Base-by-base conservation (phyloP, 2,797 vertebrate genomes). In the Centropyge bicolor region DNA sequence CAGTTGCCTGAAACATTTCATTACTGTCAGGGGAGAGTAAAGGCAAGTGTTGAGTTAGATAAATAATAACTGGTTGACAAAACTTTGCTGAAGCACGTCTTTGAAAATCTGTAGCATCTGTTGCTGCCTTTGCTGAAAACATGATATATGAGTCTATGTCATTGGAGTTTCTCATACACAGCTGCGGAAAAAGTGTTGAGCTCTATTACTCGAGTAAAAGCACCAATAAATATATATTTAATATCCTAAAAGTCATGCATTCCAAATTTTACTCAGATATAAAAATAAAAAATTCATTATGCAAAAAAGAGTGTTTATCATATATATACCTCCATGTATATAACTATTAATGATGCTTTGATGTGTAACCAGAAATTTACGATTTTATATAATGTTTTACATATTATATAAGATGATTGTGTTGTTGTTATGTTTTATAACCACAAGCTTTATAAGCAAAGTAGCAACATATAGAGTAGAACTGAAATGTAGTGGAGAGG, bases 1-100 rank as follows among this genome's bases (percentile, higher is more conserved):
- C 8, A 17, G 57, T 65, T 19, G 12, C n/a, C 46, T 61, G 12
- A 70, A 79, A 76, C 40, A 11, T 59, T 43, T 59, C 3, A 61
- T 74, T 36, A 6, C 12, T 48, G 46, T 66, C 49, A 57, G 13
- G 9, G 22, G 31, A 73, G 20, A 59, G 8, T 24, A 14, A 63
- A 63, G 19, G 8, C 6, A 55, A 45, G 8, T 31, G 35, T 36
- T 57, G 38, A 77, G 46, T 57, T 38, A 40, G 11, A 61, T 41
- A n/a, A 57, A 59, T 59, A 54, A 67, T 48, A 52, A 27, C 9
- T 13, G 14, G 46, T 64, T 49, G 27, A 52, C 19, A 55, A 74
- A 41, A 52, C 35, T 35, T 51, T 62, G 43, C 51, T 54, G n/a
- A 36, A 38, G 12, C 40, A 31, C 2, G 1, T 62, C 22, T 72